Conservation (phyloP, 2,888 invertebrate genomes). For the Petrophora chlorosata region DNA sequence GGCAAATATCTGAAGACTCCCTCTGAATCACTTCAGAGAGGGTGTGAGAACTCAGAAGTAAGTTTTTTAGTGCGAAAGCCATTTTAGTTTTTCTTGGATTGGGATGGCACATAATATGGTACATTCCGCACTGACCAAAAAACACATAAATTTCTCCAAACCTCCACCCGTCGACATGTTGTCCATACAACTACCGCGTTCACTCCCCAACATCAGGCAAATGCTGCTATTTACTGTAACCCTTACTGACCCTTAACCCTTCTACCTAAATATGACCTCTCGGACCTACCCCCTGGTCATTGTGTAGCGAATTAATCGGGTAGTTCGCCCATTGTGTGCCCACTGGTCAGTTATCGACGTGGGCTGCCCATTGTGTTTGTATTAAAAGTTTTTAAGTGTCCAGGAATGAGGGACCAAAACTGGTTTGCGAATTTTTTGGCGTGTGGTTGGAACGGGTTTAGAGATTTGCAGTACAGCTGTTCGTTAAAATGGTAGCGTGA, state of each 20-base stretch:
- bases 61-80: no score
- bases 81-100: no score
- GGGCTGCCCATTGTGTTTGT: slow-evolving; percentile 66
- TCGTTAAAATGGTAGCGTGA: slow-evolving; percentile 18
- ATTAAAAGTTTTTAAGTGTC: slow-evolving; percentile 78
- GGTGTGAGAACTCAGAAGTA: no score
- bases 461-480: slow-evolving; percentile 35
- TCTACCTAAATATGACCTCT: slow-evolving; percentile 82
- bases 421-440: slow-evolving; percentile 51
- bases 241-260: slow-evolving; percentile 76
- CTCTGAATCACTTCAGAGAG: no score
- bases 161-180: slow-evolving; percentile 70
- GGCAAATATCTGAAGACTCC: no score
- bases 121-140: no score
- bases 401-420: slow-evolving; percentile 57
- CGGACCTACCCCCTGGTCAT: slow-evolving; percentile 69
- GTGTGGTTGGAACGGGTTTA: slow-evolving; percentile 47
- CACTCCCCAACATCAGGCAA: slow-evolving; percentile 69
- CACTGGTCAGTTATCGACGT: slow-evolving; percentile 66
- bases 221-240: slow-evolving; percentile 74
- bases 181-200: slow-evolving; percentile 64
- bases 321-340: slow-evolving; percentile 72
- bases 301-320: slow-evolving; percentile 79
- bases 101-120: no score
- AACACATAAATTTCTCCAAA: slow-evolving; percentile 67